Evolutionary conservation across 1,140 invertebrate genomes (phyloP), one percentile per base, ranked within the genome.

Genomic region (Druon quercuslanigerum): DNA sequence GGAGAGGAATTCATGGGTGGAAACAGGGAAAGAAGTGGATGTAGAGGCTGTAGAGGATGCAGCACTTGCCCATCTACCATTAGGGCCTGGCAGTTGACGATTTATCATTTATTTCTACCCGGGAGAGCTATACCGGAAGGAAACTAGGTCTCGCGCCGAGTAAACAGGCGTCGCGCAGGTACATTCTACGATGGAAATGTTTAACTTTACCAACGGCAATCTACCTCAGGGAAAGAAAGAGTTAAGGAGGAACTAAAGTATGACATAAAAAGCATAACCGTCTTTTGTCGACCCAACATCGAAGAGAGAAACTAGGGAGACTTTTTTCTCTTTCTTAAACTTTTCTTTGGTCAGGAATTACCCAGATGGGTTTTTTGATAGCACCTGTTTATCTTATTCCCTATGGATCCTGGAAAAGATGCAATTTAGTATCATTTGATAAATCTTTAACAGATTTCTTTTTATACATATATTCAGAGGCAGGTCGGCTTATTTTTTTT

Each of bases 81-180:
- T 80, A 83, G 78, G 77, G 76, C 75, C 71, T 79, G 80, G 73
- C 83, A 84, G 79, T 84, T 80, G 80, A 85, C 83, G 77, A 87
- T 87, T 86, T 85, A 88, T 85, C 86, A 86, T 86, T 86, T 80
- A 83, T 83, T 87, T 83, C 82, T 83, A 75, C 75, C 56, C 79
- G 66, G 66, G 60, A 82, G 80, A 80, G 79, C 77, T 77, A 77
- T 76, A 76, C 79, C 75, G 54, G 46, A 33, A 60, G 78, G 73
- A 84, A 86, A 85, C 80, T 84, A 73, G 83, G 83, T 83, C 78
- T 82, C 77, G 74, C 76, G 60, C 77, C 78, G 51, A 74, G 84
- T 76, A 85, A 87, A 86, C 79, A 83, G 77, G 74, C 74, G 79
- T 79, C 76, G 82, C 72, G 51, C 78, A 76, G 78, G 76, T 80